Evolutionary conservation across 2,113 vertebrate genomes (phyloP), one percentile per base, ranked within the genome.

Genomic region (Nibea albiflora): DNA sequence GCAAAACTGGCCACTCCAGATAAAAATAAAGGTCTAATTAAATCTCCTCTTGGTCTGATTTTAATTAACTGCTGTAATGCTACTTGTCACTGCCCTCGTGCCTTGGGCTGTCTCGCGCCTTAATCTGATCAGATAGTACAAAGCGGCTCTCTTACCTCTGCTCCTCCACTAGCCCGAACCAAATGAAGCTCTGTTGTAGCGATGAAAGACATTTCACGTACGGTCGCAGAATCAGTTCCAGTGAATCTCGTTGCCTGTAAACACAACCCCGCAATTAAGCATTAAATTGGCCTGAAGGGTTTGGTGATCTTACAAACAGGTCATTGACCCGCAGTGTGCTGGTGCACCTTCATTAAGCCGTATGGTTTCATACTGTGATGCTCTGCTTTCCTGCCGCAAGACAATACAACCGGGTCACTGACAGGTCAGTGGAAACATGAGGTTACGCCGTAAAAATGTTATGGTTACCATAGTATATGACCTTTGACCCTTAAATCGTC

Each of bases 21-120:
- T 73, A 76, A 76, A 72, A 76, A 54, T 65, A 81, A 73, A 65
- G 49, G 26, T 61, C 64, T 57, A 71, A 80, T 78, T 78, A 66
- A 80, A 82, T 82, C 24, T 77, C n/a, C 56, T 81, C 53, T 46
- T 78, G 82, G 31, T 73, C 65, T 69, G 64, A 66, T 56, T 81
- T 84, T 88, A 89, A 88, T 89, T 71, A 82, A 73, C 80, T 68
- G 75, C 71, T 85, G 67, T 87, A 75, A 70, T 77, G 77, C 58
- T 58, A 76, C 78, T 71, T 81, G 82, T 76, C 83, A 76, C 65
- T 62, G 76, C 54, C 62, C 69, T 19, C 5, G 14, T 39, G 82
- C 86, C 80, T 61, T 67, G 44, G 86, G 83, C 77, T 47, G 71
- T 84, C 71, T 87, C 77, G 42, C 35, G 26, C 62, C 77, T 84